Percentiles rank a stretch among this genome's conserved stretches.
Conservation (phyloP, 2,888 invertebrate genomes). For the Hemithea aestivaria region DNA sequence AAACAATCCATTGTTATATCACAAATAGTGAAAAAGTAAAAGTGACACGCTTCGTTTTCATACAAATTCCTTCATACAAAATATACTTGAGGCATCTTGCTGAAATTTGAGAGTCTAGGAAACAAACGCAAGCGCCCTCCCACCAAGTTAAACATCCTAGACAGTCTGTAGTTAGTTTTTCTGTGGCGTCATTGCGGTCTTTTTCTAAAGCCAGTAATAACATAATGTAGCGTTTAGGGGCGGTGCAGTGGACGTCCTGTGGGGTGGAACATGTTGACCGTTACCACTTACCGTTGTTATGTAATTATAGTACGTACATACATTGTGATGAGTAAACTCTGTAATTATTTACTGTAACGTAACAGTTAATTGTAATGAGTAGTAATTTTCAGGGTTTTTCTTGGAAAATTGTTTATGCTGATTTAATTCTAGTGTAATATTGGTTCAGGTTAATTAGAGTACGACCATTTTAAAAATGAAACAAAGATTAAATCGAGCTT, state of each 20-base stretch:
- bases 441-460: too few species aligned
- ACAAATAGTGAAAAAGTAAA: too few species aligned
- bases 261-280: conserved; percentile 24
- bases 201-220: conserved; percentile 46
- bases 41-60: too few species aligned
- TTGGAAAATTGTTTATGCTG: conserved; percentile 3
- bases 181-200: conserved; percentile 30
- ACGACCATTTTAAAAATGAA: too few species aligned
- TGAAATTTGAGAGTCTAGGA: too few species aligned
- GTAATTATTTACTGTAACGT: conserved; percentile 5
- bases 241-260: conserved; percentile 32
- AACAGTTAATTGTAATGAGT: not conserved
- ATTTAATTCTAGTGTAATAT: too few species aligned
- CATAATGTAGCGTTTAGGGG: conserved; percentile 37
- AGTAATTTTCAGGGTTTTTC: not conserved
- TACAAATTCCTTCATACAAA: too few species aligned
- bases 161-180: not conserved
- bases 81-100: too few species aligned
- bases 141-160: too few species aligned
- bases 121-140: too few species aligned
- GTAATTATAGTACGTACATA: conserved; percentile 12
- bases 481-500: too few species aligned
- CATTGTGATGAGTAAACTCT: conserved; percentile 8
- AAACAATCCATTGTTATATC: too few species aligned
- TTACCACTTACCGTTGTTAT: conserved; percentile 8